Conservation (phyloP, 2,797 vertebrate genomes). For the Nothura maculosa region DNA sequence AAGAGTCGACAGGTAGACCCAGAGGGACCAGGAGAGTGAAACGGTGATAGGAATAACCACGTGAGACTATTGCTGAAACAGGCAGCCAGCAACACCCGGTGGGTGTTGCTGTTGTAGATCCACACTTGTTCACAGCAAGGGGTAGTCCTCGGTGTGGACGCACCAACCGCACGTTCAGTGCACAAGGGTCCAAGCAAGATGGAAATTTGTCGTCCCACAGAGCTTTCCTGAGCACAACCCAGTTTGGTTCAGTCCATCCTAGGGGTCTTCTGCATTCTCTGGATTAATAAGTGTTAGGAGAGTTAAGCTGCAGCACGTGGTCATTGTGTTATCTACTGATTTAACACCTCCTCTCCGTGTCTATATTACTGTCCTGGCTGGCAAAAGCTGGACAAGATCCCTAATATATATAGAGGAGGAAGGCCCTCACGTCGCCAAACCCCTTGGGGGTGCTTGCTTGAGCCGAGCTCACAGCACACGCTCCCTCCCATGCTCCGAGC, state of each 20-base stretch:
- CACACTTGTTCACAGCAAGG: rapidly evolving
- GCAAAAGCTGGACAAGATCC: neutral
- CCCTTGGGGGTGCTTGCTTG: neutral
- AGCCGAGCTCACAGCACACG: neutral
- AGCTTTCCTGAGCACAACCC: neutral
- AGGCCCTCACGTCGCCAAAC: too few relatives aligned
- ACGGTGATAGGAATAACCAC: rapidly evolving
- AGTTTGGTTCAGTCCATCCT: neutral
- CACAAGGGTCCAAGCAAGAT: neutral
- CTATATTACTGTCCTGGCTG: too few relatives aligned
- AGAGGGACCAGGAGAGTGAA: neutral
- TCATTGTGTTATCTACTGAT: neutral
- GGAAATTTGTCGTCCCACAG: rapidly evolving
- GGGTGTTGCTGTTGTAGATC: rapidly evolving
- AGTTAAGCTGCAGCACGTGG: neutral
- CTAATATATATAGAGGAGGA: too few relatives aligned
- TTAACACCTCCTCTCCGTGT: too few relatives aligned
- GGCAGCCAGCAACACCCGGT: neutral
- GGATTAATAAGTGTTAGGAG: neutral
- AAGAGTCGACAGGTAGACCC: neutral
- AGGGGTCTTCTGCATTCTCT: neutral
- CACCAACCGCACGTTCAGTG: rapidly evolving
- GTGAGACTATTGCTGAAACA: neutral
- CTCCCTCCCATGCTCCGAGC: neutral
- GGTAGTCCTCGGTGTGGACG: neutral